Base-by-base conservation (phyloP, 2,113 vertebrate species). In the Crotalus helleri region DNA sequence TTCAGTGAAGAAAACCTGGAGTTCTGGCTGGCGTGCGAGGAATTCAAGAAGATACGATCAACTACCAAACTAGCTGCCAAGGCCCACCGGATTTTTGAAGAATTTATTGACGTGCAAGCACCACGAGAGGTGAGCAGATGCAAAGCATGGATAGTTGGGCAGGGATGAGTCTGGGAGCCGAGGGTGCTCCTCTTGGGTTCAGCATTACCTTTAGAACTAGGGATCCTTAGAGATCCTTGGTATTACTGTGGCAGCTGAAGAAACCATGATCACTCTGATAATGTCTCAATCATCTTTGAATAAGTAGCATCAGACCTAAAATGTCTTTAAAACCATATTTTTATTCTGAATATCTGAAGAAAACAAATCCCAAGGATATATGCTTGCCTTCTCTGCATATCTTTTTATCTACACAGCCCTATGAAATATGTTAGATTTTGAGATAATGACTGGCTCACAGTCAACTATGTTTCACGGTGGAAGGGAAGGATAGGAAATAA, bases 1-100 rank as follows among this genome's bases (percentile, higher is more conserved):
- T 99, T 99, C 97, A 99, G 99, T 0, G 99, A 99, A 96, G 99
- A 99, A 97, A 99, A 99, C 97, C 97, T 99, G 85, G 98, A 99
- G 19, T 99, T 99, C 97, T 99, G 99, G 98, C 95, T 99, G 5
- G 99, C 99, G 89, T 99, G 99, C 0, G 99, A 99, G 94, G 99
- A 99, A 85, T 99, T 98, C 97, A 99, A 98, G 96, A 98, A 95
- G 94, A 99, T 98, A 64, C 98, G 98, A 91, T 98, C 98, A 0
- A 90, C 97, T 0, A 95, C 98, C 90, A 99, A 99, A 94, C 96
- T 99, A 85, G 97, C 97, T 26, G 96, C 98, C 89, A 99, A 99
- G 97, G 99, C 99, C 51, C 98, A 98, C 88, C 98, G 98, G 92
- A 99, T 99, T 96, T 99, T 98, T 0, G 98, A 99, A 89, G 99